phyloP scores from a whole-genome alignment of 2,797 vertebrate genomes.

The Pseudochirops corinnae region DNA sequence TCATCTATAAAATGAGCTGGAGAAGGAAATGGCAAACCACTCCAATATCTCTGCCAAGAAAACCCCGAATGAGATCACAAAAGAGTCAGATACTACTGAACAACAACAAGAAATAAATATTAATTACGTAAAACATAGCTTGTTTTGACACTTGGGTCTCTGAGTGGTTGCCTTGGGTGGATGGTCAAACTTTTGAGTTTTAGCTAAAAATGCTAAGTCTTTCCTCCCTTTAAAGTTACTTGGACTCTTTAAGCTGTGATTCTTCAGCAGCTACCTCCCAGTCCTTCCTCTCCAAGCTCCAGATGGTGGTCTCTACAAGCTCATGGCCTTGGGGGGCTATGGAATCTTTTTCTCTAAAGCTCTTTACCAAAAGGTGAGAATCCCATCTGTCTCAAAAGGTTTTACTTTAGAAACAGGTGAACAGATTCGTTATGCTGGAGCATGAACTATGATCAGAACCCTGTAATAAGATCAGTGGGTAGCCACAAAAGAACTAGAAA shows the following conservation, averaged over 20 bases:
- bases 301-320: conserved; percentile 71
- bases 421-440: conserved; percentile 57
- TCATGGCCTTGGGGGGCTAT: conserved; percentile 61
- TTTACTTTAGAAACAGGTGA: conserved; percentile 64
- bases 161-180: conserved; percentile 23
- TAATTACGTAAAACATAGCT: background rate
- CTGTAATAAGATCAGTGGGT: background rate
- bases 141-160: background rate
- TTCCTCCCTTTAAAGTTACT: conserved; percentile 40
- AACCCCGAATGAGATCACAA: background rate
- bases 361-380: conserved; percentile 28
- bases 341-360: conserved; percentile 66
- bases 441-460: conserved; percentile 50
- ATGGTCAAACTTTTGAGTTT: conserved; percentile 48
- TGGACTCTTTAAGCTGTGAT: conserved; percentile 17
- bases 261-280: conserved; percentile 45
- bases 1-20: background rate
- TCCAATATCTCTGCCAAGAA: background rate
- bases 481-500: conserved; percentile 43
- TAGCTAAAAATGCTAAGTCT: conserved; percentile 63
- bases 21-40: background rate
- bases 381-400: conserved; percentile 56
- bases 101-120: background rate
- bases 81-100: background rate
- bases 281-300: conserved; percentile 64